Evolutionary conservation across 2,797 vertebrate genomes (phyloP), one percentile per base, ranked within the genome.

Genomic region (Anableps anableps): DNA sequence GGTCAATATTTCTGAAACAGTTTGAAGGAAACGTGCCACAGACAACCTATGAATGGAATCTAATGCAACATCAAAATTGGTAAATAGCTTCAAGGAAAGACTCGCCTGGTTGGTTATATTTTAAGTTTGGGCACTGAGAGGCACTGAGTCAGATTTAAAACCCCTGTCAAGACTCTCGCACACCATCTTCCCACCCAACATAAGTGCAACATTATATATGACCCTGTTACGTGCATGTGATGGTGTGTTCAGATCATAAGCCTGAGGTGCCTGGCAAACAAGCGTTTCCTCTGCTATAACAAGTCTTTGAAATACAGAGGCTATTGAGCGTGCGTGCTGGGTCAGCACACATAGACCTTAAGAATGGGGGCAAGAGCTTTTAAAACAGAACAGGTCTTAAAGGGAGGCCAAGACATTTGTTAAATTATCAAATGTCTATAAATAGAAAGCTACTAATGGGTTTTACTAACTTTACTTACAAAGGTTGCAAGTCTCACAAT

Each of bases 271-370:
- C 76, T 36, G 13, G 72, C 62, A 77, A 82, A 81, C 41, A 29
- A 68, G 14, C 60, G 58, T 66, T 77, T 83, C 74, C 72, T 75
- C 51, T 72, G 1, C 38, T 84, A 79, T 83, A 88, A 90, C 73
- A 76, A 51, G 74, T 70, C 85, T 85, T 81, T 76, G 77, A 90
- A 85, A 86, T 72, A 71, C 34, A 74, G 55, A 6, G 29, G 72
- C 72, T 83, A 86, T 85, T 83, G 88, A 87, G 83, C 77, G 77
- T 31, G 31, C 11, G 2, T 77, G 80, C 79, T 77, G 79, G 60
- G 68, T 85, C 83, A 86, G 85, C 75, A 83, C 38, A 83, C 51
- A 41, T 19, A 62, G 17, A 23, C 43, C 62, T 80, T 75, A 68
- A 53, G 70, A 75, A 82, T 71, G 74, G 41, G 36, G 41, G 34